Conservation (phyloP, 2,888 invertebrate genomes). For the Pomacea canaliculata region DNA sequence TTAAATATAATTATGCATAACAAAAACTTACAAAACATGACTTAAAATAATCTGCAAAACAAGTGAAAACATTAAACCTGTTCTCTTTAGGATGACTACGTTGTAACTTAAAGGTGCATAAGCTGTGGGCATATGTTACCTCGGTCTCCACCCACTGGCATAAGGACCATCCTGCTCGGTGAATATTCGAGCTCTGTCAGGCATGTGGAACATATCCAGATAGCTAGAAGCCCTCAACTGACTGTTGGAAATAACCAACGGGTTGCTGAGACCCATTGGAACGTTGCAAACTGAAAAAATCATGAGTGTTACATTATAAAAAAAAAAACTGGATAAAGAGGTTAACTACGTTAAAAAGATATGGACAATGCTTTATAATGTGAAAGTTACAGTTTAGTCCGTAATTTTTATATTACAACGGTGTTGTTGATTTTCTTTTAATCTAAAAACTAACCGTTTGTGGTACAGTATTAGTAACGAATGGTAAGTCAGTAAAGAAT, state of each 20-base stretch:
- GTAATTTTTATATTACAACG: too few relatives aligned
- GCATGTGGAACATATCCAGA: slow-evolving; percentile 42
- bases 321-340: too few relatives aligned
- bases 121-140: slow-evolving; percentile 2
- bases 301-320: not conserved
- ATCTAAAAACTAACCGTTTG: too few relatives aligned
- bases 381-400: too few relatives aligned
- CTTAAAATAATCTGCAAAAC: too few relatives aligned
- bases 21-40: not conserved
- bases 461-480: too few relatives aligned
- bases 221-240: slow-evolving; percentile 55
- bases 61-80: not conserved
- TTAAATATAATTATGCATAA: not conserved
- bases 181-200: slow-evolving; percentile 51
- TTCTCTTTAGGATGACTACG: not conserved
- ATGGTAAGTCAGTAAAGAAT: too few relatives aligned
- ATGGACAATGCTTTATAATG: too few relatives aligned
- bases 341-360: too few relatives aligned
- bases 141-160: slow-evolving; percentile 53
- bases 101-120: not conserved
- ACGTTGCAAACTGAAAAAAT: slow-evolving; percentile 46
- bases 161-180: slow-evolving; percentile 48
- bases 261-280: slow-evolving; percentile 56
- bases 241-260: slow-evolving; percentile 41
- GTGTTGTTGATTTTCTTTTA: too few relatives aligned